Percentiles rank a stretch among this genome's conserved stretches.
Evolutionary conservation across 2,113 vertebrate species (phyloP).

Genomic region (Oncorhynchus kisutch): DNA sequence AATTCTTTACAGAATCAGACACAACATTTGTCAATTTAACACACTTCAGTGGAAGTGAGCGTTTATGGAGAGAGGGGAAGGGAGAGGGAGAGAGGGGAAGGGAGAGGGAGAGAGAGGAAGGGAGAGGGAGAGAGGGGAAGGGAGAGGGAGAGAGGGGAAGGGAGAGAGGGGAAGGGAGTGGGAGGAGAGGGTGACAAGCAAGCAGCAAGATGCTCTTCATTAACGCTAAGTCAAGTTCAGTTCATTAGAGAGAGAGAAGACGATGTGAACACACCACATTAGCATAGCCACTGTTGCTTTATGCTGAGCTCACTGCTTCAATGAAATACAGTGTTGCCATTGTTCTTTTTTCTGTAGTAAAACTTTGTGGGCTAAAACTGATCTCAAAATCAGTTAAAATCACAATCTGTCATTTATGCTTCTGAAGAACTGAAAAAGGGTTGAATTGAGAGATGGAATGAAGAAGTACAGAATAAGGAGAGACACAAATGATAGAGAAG

Average conservation of each 20-base stretch:
- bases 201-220: not conserved
- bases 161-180: too few species aligned
- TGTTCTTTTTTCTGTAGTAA: too few species aligned
- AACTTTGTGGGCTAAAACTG: too few species aligned
- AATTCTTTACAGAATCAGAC: not conserved
- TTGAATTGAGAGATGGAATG: not conserved
- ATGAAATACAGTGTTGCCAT: not conserved
- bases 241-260: not conserved
- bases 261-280: not conserved
- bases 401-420: not conserved
- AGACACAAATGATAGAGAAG: not conserved
- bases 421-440: not conserved
- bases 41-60: not conserved
- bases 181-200: not conserved
- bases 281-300: not conserved
- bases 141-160: not conserved
- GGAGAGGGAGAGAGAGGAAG: not conserved
- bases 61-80: conserved; percentile 2
- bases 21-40: not conserved
- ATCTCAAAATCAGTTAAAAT: too few species aligned
- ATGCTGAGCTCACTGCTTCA: not conserved
- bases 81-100: too few species aligned
- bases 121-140: not conserved
- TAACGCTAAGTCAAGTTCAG: not conserved
- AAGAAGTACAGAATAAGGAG: not conserved